A percentile compares a stretch with the other conserved stretches of the same genome.
Evolutionary conservation across 2,113 vertebrate species (phyloP).

Genomic region (Ursus arctos): DNA sequence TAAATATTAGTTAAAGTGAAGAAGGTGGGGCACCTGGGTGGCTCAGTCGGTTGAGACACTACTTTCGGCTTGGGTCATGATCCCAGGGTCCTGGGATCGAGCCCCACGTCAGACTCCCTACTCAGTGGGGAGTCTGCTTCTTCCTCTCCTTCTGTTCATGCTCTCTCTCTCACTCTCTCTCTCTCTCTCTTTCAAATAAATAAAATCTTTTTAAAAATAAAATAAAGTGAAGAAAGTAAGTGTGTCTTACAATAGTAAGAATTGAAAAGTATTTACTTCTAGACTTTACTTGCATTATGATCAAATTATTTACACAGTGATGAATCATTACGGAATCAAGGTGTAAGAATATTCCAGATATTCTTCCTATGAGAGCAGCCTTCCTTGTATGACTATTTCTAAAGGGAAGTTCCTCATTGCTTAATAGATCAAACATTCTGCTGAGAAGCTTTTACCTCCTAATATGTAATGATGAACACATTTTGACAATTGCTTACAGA

Average conservation of each 20-base stretch:
- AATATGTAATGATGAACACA: not conserved
- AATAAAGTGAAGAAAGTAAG: not conserved
- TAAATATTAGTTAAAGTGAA: constrained; percentile 49
- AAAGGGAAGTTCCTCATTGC: not conserved
- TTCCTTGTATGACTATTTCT: not conserved
- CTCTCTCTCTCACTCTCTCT: too few relatives aligned
- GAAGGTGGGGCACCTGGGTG: not conserved
- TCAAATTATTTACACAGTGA: constrained; percentile 19
- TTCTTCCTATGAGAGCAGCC: not conserved
- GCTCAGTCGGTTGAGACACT: too few relatives aligned
- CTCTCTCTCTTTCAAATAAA: too few relatives aligned
- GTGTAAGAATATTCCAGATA: constrained; percentile 10
- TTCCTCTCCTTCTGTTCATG: too few relatives aligned
- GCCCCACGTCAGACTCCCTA: too few relatives aligned
- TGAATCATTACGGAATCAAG: not conserved
- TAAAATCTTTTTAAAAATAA: too few relatives aligned
- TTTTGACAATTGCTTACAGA: constrained; percentile 55
- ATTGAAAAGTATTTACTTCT: not conserved
- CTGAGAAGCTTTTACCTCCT: constrained; percentile 57
- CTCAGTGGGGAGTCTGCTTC: too few relatives aligned
- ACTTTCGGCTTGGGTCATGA: too few relatives aligned
- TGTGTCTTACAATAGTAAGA: not conserved
- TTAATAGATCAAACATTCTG: constrained; percentile 69
- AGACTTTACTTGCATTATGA: not conserved
- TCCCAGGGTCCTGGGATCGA: too few relatives aligned